Percentiles rank a stretch among this genome's conserved stretches.
Evolutionary conservation across 2,888 invertebrate genomes (phyloP).

Genomic region (Chrysomela aeneicollis): DNA sequence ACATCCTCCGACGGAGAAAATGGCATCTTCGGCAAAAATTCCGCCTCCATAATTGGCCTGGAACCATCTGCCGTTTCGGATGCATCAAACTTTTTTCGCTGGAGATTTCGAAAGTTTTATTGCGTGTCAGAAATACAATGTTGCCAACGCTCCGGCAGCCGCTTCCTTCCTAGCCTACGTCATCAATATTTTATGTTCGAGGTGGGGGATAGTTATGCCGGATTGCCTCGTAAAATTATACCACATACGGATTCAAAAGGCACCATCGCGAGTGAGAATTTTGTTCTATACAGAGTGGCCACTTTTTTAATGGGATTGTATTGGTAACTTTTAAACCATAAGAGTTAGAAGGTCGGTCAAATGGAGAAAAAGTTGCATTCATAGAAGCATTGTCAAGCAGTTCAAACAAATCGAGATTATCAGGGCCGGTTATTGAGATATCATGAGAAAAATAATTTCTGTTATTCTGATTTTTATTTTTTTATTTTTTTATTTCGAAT

Average conservation of each 20-base stretch:
- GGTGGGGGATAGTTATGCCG: not conserved
- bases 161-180: not conserved
- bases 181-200: not conserved
- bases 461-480: too few species aligned
- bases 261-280: too few species aligned
- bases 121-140: not conserved
- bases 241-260: not conserved
- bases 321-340: too few species aligned
- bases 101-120: slow-evolving; percentile 3
- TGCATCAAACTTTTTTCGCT: not conserved
- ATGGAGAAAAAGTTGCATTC: too few species aligned
- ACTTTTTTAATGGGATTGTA: too few species aligned
- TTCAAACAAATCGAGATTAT: too few species aligned
- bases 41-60: not conserved
- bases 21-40: not conserved
- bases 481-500: too few species aligned
- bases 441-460: too few species aligned
- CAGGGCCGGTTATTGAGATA: too few species aligned
- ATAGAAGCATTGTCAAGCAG: too few species aligned
- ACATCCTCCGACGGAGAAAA: not conserved
- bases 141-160: not conserved
- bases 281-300: too few species aligned
- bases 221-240: not conserved
- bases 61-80: not conserved
- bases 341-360: too few species aligned